Percentiles rank a stretch among this genome's conserved stretches.
Conservation (phyloP, 23 tunicate species). For the Oikopleura dioica region DNA sequence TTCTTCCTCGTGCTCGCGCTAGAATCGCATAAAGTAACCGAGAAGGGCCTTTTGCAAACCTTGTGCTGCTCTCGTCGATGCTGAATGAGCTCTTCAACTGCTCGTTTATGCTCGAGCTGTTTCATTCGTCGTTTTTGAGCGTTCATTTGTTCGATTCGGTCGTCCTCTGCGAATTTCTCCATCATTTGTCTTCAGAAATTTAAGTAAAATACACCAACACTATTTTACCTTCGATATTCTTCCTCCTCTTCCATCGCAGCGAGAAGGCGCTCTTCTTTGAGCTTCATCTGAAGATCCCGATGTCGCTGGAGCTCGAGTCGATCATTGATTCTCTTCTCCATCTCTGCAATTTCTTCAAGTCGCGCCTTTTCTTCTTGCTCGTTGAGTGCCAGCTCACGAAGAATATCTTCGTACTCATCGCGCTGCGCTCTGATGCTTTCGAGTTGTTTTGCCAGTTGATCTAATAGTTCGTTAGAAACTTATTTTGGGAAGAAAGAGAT, state of each 20-base stretch:
- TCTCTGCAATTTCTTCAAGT: constrained; percentile 38
- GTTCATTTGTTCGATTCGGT: constrained; percentile 90
- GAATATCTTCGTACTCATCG: constrained; percentile 62
- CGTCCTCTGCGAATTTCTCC: constrained; percentile 94
- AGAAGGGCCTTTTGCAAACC: too few relatives aligned
- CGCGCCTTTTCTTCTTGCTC: constrained; percentile 79
- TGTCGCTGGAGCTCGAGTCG: constrained; percentile 62
- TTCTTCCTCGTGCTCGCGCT: neutral
- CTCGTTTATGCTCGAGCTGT: constrained; percentile 83
- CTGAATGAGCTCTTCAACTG: constrained; percentile 25
- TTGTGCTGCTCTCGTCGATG: neutral
- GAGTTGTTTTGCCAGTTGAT: constrained; percentile 38
- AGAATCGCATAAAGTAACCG: too few relatives aligned
- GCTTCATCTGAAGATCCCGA: constrained; percentile 60
- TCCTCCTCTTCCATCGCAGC: constrained; percentile 68
- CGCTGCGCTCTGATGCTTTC: constrained; percentile 24
- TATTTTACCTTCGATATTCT: constrained; percentile 28
- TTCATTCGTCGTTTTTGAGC: constrained; percentile 89
- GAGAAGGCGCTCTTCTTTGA: constrained; percentile 39
- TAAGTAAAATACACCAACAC: neutral
- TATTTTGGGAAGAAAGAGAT: neutral
- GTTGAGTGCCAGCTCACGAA: constrained; percentile 42
- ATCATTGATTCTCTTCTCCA: constrained; percentile 38
- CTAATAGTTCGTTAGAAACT: neutral
- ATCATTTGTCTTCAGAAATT: constrained; percentile 33